Evolutionary conservation across 2,888 invertebrate species (phyloP), one percentile per base, ranked within the genome.

Genomic region (Mythimna vitellina): DNA sequence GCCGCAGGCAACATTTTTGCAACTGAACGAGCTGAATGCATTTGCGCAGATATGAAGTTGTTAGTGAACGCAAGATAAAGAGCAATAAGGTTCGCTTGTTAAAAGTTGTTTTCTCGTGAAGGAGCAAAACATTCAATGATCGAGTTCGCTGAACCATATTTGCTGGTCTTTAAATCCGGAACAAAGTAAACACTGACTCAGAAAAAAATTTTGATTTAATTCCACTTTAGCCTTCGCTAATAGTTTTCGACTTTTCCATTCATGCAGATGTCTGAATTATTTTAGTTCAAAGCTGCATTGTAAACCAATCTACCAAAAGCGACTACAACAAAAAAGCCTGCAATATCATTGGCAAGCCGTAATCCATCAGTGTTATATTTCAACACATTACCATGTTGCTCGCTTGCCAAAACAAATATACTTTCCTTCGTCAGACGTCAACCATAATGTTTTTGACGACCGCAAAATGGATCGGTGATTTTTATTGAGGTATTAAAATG

Each of bases 341-440:
- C 76, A 73, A 78, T 76, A 83, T 70, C 63, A 80, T 70, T 81
- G 65, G 60, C 74, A 84, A 74, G 53, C 49, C 70, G 69, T 74
- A 54, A 76, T 65, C 63, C 77, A 83, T 84, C 86, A 79, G 88
- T 87, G 79, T 90, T 74, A 68, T 46, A 84, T 89, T 88, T 84
- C 88, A 84, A 78, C 85, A 84, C 88, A 92, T 90, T 91, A 88
- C 85, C 87, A 67, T 73, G 74, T 65, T 66, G 78, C 80, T 78
- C 79, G 75, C 74, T 73, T 87, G 91, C 89, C 89, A 90, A 90
- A 88, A 88, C 87, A 88, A 88, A 90, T 87, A 87, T 77, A 78
- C 78, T 78, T 82, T 81, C 73, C 82, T 81, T 77, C 85, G 78
- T 84, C 87, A 84, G 76, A 79, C 81, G 83, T 83, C 86, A 80